Evolutionary conservation across 2,113 vertebrate species (phyloP).

Genomic region (Vidua chalybeata): DNA sequence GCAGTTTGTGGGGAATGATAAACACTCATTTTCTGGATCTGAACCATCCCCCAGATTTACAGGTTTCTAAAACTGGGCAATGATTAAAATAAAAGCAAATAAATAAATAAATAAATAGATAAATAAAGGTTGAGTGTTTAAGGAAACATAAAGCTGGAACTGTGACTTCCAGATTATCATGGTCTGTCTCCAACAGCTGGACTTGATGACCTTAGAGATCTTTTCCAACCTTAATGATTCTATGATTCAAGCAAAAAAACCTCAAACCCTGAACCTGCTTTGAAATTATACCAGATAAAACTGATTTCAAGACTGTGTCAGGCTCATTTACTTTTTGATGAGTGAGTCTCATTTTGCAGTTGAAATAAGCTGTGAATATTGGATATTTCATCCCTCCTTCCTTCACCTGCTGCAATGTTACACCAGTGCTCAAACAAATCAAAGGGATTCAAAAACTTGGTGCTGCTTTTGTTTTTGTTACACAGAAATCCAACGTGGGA

Average conservation of each 20-base stretch:
- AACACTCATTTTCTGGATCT: neutral
- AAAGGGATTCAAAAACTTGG: neutral
- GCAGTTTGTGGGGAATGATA: neutral
- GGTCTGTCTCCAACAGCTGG: neutral
- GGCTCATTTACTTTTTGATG: neutral
- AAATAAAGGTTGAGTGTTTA: neutral
- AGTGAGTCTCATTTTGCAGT: fast-evolving
- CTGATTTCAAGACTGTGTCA: neutral
- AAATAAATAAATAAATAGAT: neutral
- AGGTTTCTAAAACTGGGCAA: neutral
- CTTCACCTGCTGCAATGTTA: neutral
- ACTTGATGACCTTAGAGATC: neutral
- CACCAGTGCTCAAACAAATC: neutral
- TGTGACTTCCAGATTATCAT: neutral
- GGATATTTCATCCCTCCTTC: neutral
- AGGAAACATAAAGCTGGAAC: neutral
- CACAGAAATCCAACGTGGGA: neutral
- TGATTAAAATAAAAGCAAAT: neutral
- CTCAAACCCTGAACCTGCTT: neutral
- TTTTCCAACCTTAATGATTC: neutral
- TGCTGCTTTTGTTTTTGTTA: neutral
- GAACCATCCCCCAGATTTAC: neutral
- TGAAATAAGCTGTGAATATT: neutral
- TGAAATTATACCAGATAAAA: neutral
- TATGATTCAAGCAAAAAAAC: neutral